A percentile compares a stretch with the other conserved stretches of the same genome.
These are phyloP conservation scores for Adelognathus sp. DNA, from an alignment of 2,888 invertebrate species.

Conservation along the genomic window DNA sequence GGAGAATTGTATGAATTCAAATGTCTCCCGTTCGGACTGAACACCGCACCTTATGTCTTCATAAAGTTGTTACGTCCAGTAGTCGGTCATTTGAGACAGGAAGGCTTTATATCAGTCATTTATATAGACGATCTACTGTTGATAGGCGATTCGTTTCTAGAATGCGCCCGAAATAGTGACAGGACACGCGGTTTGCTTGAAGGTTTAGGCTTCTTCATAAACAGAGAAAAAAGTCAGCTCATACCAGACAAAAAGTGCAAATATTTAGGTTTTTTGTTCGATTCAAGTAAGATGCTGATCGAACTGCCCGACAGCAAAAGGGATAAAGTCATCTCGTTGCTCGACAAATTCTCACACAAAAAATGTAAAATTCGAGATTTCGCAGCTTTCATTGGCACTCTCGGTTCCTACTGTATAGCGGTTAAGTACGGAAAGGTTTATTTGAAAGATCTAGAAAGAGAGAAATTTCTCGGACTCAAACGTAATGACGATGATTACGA, in stretches of 20 bases:
- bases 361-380: constrained; percentile 34
- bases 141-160: constrained; percentile 8
- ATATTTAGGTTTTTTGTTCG: constrained; percentile 28
- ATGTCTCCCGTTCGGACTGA: constrained; percentile 38
- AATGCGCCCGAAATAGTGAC: background rate
- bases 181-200: background rate
- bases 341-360: background rate
- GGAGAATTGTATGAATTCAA: constrained; percentile 30
- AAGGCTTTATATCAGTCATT: background rate
- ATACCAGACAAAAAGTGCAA: constrained; percentile 13
- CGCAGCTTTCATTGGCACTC: constrained; percentile 17
- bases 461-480: constrained; percentile 30
- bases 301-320: background rate
- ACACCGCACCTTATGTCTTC: constrained; percentile 36
- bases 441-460: constrained; percentile 21
- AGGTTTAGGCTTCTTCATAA: constrained; percentile 15
- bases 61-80: constrained; percentile 27
- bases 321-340: background rate
- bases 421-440: constrained; percentile 26
- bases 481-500: constrained; percentile 19
- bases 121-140: constrained; percentile 27
- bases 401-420: constrained; percentile 22
- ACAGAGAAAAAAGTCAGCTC: constrained; percentile 26
- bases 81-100: background rate
- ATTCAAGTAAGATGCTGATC: constrained; percentile 14